Evolutionary conservation across 2,113 vertebrate genomes (phyloP), one percentile per base, ranked within the genome.

Genomic region (Paramisgurnus dabryanus): DNA sequence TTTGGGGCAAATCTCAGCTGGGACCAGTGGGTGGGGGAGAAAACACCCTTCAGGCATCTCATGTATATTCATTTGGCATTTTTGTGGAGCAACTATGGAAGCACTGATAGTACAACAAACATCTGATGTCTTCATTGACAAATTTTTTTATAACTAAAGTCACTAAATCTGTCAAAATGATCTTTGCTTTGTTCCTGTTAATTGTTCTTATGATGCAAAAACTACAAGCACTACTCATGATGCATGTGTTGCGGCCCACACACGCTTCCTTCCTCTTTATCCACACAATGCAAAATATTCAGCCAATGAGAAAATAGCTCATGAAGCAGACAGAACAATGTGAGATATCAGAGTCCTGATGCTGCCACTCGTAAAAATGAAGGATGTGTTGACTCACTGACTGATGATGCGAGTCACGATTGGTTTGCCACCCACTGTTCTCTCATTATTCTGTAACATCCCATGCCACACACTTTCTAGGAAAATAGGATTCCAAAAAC

Each of bases 31-130:
- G n/a, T 7, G 49, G 60, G 58, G 43, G 45, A 9, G 27, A 34
- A 18, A 7, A 6, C 66, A 72, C 55, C 68, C 58, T 80, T 65
- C 68, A 72, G 60, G 60, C 39, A 61, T 1, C 60, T 72, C 60
- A 80, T 71, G 34, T 53, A 65, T 80, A 80, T 72, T 80, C 78
- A 72, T 15, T 7, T 74, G 8, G 1, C 15, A 61, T 45, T 60
- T 60, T 43, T 74, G 39, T 12, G 15, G 39, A 74, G 34, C 10
- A 57, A 53, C 13, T 41, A 60, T n/a, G 17, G 5, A 53, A 17
- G 55, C 55, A 58, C 5, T n/a, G n/a, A 58, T 58, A 53, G 50
- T 53, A 53, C 4, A 6, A 58, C 55, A 18, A 58, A 58, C n/a
- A 58, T 18, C 6, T 58, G 55, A 58, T 18, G 6, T 27, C 43